Base-by-base conservation (phyloP, 1,140 invertebrate species). In the Scaptomyza hsui region DNA sequence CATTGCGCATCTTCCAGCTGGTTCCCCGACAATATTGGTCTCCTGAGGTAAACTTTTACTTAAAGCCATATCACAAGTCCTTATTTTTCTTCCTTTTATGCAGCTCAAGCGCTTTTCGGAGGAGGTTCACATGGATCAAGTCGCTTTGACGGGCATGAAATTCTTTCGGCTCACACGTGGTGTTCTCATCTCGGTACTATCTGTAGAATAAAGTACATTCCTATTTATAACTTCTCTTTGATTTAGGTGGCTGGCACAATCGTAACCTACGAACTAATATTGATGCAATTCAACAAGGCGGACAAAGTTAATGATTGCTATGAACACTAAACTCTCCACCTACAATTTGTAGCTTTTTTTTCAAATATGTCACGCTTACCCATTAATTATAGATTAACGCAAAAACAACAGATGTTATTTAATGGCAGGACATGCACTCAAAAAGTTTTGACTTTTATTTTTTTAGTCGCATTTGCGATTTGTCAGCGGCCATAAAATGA, bases 251-350 rank as follows among this genome's bases (percentile, higher is more conserved):
- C 94, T 41, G 94, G 94, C 42, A 95, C 94, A 3, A 94, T 95
- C 47, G 94, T 95, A 0, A 95, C 95, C 4, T 95, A 95, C 72
- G 95, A 95, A 82, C 89, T 95, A 2, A 94, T 95, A 42, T 86
- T 95, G 35, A 92, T 95, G 26, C 94, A 95, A 65, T 94, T 95
- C 69, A 94, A 94, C 51, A 83, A 76, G 29, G 72, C 62, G 15
- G 72, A 75, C 35, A 78, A 85, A 71, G 72, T 90, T 6, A 63
- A 37, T 48, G 76, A 74, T 64, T 90, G 89, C 55, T 48, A 68
- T 18, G 71, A 88, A 37, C 41, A 44, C 42, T 90, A 19, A 78
- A n/a, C 32, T 18, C 21, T n/a, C 19, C 18, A 63, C 42, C 56
- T 37, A 60, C 65, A 77, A 67, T 74, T 60, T 71, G 39, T 51